Evolutionary conservation across 2,113 vertebrate species (phyloP).

Genomic region (Larimichthys polyactis): DNA sequence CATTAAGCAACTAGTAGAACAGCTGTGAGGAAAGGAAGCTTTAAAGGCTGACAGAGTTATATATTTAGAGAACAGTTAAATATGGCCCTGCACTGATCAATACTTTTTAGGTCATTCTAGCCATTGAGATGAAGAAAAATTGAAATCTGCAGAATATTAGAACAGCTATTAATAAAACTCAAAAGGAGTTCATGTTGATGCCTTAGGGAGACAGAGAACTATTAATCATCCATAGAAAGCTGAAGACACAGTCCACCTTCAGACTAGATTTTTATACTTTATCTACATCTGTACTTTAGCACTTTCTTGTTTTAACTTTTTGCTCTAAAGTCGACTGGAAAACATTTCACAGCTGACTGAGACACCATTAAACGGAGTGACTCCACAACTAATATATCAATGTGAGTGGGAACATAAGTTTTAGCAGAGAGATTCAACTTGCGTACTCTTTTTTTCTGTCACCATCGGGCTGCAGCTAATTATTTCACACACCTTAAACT

Average conservation of each 20-base stretch:
- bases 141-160: not conserved
- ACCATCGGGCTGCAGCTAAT: conserved; percentile 36
- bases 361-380: conserved; percentile 26
- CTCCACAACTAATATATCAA: conserved; percentile 36
- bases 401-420: conserved; percentile 22
- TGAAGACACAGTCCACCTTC: not conserved
- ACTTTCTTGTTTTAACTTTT: not conserved
- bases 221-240: conserved; percentile 8
- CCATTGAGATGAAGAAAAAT: not conserved
- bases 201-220: not conserved
- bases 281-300: not conserved
- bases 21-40: conserved; percentile 28
- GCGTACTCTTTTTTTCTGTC: conserved; percentile 11
- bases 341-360: conserved; percentile 42
- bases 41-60: conserved; percentile 2
- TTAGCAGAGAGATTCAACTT: conserved; percentile 22
- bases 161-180: conserved; percentile 5
- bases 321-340: conserved; percentile 4
- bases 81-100: not conserved
- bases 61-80: conserved; percentile 9
- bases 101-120: not conserved
- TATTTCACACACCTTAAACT: conserved; percentile 31
- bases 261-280: conserved; percentile 6
- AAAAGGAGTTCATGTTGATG: conserved; percentile 2
- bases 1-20: conserved; percentile 18